phyloP scores from a whole-genome alignment of 2,113 vertebrate genomes.

The Silurus meridionalis region DNA sequence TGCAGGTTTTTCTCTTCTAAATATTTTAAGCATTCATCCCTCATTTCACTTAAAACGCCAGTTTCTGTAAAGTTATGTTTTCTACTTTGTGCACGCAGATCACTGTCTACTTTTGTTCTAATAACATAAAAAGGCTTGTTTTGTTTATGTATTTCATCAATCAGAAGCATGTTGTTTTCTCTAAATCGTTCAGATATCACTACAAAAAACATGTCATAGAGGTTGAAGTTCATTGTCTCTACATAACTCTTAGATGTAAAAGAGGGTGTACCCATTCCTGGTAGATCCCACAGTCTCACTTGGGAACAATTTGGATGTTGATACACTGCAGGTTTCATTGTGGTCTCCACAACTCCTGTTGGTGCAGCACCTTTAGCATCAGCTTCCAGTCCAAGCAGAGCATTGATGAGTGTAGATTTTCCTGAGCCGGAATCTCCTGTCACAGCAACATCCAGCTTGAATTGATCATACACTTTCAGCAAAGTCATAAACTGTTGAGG shows the following conservation, averaged over 20 bases:
- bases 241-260: constrained; percentile 68
- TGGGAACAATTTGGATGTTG: constrained; percentile 60
- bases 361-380: constrained; percentile 45
- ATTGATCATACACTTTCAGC: constrained; percentile 28
- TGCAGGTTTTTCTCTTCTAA: constrained; percentile 40
- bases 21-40: constrained; percentile 51
- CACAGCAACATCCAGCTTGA: constrained; percentile 54
- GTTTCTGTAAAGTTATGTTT: constrained; percentile 30
- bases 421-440: constrained; percentile 55
- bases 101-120: constrained; percentile 71
- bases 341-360: constrained; percentile 72
- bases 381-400: constrained; percentile 45
- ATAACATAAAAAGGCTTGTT: constrained; percentile 73
- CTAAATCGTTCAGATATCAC: constrained; percentile 49
- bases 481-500: constrained; percentile 1
- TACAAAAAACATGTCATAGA: constrained; percentile 50
- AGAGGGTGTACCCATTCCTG: constrained; percentile 66
- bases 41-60: constrained; percentile 30
- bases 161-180: constrained; percentile 50
- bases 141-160: constrained; percentile 48
- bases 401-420: constrained; percentile 60
- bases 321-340: constrained; percentile 60
- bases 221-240: constrained; percentile 57
- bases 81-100: constrained; percentile 56
- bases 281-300: constrained; percentile 73